phyloP scores from a whole-genome alignment of 2,797 vertebrate genomes.

The Siniperca obscura region DNA sequence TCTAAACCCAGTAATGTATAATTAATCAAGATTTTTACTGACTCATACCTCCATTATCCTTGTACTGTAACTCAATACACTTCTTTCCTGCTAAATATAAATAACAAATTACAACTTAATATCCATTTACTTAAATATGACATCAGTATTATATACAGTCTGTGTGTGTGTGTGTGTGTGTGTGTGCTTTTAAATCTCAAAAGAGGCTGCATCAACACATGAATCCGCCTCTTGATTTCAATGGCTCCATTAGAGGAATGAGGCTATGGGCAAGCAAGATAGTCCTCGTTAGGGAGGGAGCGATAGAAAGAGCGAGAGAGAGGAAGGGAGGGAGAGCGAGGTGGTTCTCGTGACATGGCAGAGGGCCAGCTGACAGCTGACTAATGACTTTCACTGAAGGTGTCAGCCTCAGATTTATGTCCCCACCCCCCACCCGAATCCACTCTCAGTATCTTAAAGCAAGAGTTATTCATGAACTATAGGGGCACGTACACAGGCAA shows the following conservation, averaged over 20 bases:
- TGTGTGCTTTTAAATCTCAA: constrained; percentile 4
- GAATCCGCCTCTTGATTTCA: constrained; percentile 70
- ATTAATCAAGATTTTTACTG: constrained; percentile 30
- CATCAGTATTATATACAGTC: constrained; percentile 10
- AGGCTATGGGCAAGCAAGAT: constrained; percentile 61
- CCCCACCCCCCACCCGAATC: constrained; percentile 56
- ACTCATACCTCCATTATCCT: constrained; percentile 34
- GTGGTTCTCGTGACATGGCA: constrained; percentile 68
- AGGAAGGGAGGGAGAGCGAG: constrained; percentile 7
- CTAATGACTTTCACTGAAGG: constrained; percentile 83
- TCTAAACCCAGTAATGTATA: constrained; percentile 7
- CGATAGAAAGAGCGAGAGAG: constrained; percentile 5
- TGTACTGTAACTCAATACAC: neutral
- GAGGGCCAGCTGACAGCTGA: constrained; percentile 79
- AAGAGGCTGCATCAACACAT: constrained; percentile 65
- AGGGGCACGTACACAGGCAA: constrained; percentile 29
- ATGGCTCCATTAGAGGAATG: constrained; percentile 80
- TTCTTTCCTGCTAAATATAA: constrained; percentile 32
- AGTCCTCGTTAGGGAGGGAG: constrained; percentile 41
- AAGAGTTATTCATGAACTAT: constrained; percentile 79
- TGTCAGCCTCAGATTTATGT: constrained; percentile 83
- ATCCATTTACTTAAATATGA: constrained; percentile 41
- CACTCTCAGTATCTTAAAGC: constrained; percentile 81
- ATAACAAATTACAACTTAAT: constrained; percentile 26
- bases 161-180: neutral